phyloP scores from a whole-genome alignment of 2,113 vertebrate genomes.

The Puma concolor region DNA sequence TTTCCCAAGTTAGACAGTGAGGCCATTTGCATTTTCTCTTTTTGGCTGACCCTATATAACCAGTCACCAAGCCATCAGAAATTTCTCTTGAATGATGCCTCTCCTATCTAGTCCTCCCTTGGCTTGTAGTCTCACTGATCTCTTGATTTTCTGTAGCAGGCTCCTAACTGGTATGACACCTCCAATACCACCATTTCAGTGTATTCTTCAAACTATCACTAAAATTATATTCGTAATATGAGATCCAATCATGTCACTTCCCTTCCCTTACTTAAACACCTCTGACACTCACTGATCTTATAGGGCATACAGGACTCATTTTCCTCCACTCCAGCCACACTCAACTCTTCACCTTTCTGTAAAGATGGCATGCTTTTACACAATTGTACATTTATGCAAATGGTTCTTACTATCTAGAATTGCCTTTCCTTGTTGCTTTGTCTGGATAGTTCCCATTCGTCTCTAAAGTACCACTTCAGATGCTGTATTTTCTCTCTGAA shows the following conservation, averaged over 20 bases:
- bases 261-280: background rate
- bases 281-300: background rate
- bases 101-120: background rate
- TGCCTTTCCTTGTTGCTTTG: background rate
- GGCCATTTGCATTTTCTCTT: background rate
- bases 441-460: background rate
- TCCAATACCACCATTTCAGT: background rate
- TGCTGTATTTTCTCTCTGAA: background rate
- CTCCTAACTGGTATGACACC: background rate
- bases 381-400: background rate
- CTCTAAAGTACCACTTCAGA: background rate
- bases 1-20: background rate
- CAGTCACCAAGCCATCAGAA: background rate
- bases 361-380: background rate
- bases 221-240: background rate
- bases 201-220: background rate
- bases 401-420: background rate
- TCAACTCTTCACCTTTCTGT: background rate
- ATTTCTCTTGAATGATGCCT: background rate
- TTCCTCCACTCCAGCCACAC: background rate
- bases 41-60: background rate
- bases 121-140: background rate
- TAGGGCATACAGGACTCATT: background rate
- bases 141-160: background rate
- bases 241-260: background rate